These are phyloP conservation scores for Cranoglanis bouderius DNA, from an alignment of 2,113 vertebrate species.

Conservation along the genomic window DNA sequence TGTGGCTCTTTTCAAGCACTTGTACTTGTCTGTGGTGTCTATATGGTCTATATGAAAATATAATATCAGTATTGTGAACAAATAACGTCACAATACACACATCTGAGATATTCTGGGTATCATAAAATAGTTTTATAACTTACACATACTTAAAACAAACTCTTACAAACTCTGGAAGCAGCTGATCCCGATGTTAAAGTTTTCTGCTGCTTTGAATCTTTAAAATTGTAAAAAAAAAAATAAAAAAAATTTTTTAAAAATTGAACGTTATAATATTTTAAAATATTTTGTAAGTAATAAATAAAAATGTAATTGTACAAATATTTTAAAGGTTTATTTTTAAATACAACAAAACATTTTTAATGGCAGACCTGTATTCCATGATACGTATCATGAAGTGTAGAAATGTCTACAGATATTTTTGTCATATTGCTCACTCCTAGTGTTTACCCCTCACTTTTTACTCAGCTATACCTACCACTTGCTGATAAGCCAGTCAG, in stretches of 20 bases:
- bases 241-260: too few species aligned
- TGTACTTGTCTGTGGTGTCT: not conserved
- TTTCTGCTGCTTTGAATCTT: not conserved
- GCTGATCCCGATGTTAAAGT: not conserved
- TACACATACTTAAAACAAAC: not conserved
- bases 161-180: not conserved
- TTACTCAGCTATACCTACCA: not conserved
- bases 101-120: not conserved
- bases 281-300: not conserved
- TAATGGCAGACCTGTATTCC: not conserved
- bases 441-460: not conserved
- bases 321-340: not conserved
- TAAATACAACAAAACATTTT: not conserved
- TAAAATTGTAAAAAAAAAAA: too few species aligned
- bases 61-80: not conserved
- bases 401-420: not conserved
- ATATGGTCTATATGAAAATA: not conserved
- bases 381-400: not conserved
- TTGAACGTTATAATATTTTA: too few species aligned
- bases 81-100: not conserved
- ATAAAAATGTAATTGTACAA: not conserved
- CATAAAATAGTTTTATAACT: not conserved
- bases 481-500: not conserved
- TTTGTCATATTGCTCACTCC: not conserved
- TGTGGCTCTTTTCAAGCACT: not conserved